A percentile compares a stretch with the other conserved stretches of the same genome.
Conservation (phyloP, 2,113 vertebrate species). For the Gnathochromis pfefferi region DNA sequence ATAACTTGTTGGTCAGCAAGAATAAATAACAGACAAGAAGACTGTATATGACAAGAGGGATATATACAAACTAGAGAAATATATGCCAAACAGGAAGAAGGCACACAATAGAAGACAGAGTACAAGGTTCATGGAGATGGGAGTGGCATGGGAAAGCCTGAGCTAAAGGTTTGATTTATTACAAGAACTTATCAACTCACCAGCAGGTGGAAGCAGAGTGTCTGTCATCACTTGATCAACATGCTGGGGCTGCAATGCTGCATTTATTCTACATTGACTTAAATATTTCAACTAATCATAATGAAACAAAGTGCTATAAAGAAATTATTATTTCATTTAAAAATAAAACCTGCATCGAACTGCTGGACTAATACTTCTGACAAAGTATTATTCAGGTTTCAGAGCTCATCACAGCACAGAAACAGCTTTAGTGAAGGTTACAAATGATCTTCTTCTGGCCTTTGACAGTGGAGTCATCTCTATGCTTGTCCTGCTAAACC, state of each 20-base stretch:
- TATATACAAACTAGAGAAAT: neutral
- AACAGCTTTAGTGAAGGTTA: neutral
- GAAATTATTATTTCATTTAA: neutral
- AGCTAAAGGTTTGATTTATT: neutral
- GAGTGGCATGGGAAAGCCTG: neutral
- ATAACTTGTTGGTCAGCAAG: neutral
- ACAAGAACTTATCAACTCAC: neutral
- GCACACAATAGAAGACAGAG: neutral
- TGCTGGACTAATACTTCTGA: neutral
- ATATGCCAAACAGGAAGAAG: neutral
- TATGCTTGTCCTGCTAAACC: neutral
- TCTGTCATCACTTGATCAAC: neutral
- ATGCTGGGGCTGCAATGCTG: neutral
- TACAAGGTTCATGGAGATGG: neutral
- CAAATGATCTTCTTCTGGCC: accelerated
- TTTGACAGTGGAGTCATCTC: neutral
- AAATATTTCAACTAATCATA: accelerated
- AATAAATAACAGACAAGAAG: neutral
- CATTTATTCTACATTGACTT: neutral
- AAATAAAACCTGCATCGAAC: neutral
- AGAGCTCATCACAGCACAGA: neutral
- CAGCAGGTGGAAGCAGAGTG: neutral
- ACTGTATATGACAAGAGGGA: neutral
- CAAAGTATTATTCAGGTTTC: neutral
- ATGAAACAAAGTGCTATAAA: neutral